phyloP scores from a whole-genome alignment of 2,113 vertebrate genomes.

The Piaya cayana region DNA sequence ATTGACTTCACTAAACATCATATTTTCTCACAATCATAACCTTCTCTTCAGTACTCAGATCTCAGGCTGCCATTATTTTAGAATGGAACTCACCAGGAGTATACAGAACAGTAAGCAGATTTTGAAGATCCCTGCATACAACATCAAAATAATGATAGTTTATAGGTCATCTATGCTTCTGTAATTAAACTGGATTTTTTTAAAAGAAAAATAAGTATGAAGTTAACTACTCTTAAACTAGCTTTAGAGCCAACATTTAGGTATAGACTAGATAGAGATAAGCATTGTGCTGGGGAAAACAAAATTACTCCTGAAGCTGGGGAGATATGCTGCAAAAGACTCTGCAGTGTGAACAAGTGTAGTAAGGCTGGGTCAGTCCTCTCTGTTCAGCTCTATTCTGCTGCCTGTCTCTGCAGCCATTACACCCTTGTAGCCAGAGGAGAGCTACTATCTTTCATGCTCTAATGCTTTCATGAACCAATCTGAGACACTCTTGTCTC shows the following conservation, averaged over 20 bases:
- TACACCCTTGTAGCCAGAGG: background rate
- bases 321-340: background rate
- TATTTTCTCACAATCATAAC: background rate
- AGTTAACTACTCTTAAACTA: background rate
- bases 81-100: background rate
- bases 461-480: background rate
- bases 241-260: background rate
- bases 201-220: background rate
- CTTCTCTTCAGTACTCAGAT: background rate
- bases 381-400: background rate
- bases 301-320: background rate
- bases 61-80: background rate
- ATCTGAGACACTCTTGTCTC: background rate
- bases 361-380: background rate
- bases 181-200: background rate
- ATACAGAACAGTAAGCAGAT: background rate
- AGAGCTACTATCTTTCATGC: background rate
- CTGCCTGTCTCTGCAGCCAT: background rate
- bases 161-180: slow-evolving; percentile 4
- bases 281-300: background rate
- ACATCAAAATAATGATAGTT: background rate
- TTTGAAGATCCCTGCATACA: background rate
- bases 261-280: background rate
- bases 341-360: rapidly evolving
- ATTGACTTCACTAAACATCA: background rate